Evolutionary conservation across 2,888 invertebrate species (phyloP), one percentile per base, ranked within the genome.

Genomic region (Cynaeus angustus): DNA sequence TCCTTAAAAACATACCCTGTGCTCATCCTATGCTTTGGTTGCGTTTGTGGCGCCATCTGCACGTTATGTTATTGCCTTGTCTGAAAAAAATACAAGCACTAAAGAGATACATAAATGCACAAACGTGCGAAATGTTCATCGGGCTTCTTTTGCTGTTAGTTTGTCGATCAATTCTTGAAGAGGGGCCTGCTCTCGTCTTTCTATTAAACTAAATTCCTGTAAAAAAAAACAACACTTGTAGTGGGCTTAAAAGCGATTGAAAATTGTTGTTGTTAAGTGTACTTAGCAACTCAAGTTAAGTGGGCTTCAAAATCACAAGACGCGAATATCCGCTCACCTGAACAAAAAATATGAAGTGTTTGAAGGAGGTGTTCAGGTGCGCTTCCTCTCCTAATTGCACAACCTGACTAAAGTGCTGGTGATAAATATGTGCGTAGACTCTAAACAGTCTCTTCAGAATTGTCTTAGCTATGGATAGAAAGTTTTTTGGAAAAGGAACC

Each of bases 341-440:
- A 72, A 97, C 96, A 84, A 97, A 97, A 88, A 97, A 98, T 83
- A 99, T 98, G 86, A 99, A 99, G 88, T 99, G 99, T 85, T 99
- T 99, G 88, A 99, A 99, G 78, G 98, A 98, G 71, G 99, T 99
- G 87, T 99, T 99, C 79, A 99, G 91, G 86, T 99, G 99, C 62
- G 99, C 98, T 86, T 99, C 99, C 86, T 99, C 99, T 61, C 97
- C 97, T 68, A 99, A 90, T 86, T 97, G 95, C 66, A 99, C 97
- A 73, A 99, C 98, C 88, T 98, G 96, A 66, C 95, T 93, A 87
- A 99, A 99, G 88, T 99, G 99, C 85, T 98, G 98, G 87, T 99
- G 98, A 87, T 99, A 99, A 83, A 99, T 98, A 87, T 99, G 99
- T 59, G 99, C 99, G 86, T 99, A 99, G 70, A 99, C 98, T 82